Evolutionary conservation across 2,888 invertebrate species (phyloP), one percentile per base, ranked within the genome.

Genomic region (Meteorus cinctellus): DNA sequence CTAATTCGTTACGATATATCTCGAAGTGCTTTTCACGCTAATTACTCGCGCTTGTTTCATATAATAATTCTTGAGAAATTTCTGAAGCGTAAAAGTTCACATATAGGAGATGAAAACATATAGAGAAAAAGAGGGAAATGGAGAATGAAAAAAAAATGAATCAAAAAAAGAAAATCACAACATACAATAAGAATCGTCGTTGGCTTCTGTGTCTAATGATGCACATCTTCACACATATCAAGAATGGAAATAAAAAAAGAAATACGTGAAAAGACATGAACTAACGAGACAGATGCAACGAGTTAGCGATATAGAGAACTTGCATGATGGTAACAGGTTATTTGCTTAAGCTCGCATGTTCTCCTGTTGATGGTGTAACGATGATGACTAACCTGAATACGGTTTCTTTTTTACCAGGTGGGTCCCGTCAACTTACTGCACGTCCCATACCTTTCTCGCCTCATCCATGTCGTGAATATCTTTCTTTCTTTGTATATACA

Each of bases 1-100:
- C 77, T 81, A 80, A 84, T 84, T 86, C 83, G 82, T 86, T 82
- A 80, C 79, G 74, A 82, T 82, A 79, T 84, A 87, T 87, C 87
- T 86, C 82, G 84, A 84, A 84, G 81, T 83, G 84, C 83, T 86
- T 87, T 86, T 86, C 79, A 79, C 79, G 81, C 78, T 81, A 79
- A 80, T 76, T 81, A 81, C 79, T 77, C 79, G 75, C 80, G 79
- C 77, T 76, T 73, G 77, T 81, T 83, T 79, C 75, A 79, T 81
- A 79, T 80, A 79, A 80, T 81, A 81, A 81, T 79, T 76, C 68
- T 60, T 48, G 66, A 34, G 68, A 72, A 59, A 27, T 68, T 76
- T 63, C 72, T 72, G 72, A 68, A 72, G 72, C 76, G 69, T 76
- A 63, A 76, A 76, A 76, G 63, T 72, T 72, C 69, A 69, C 68